These are phyloP conservation scores for Drosophila paramelanica DNA, from an alignment of 2,888 invertebrate species.

Conservation along the genomic window DNA sequence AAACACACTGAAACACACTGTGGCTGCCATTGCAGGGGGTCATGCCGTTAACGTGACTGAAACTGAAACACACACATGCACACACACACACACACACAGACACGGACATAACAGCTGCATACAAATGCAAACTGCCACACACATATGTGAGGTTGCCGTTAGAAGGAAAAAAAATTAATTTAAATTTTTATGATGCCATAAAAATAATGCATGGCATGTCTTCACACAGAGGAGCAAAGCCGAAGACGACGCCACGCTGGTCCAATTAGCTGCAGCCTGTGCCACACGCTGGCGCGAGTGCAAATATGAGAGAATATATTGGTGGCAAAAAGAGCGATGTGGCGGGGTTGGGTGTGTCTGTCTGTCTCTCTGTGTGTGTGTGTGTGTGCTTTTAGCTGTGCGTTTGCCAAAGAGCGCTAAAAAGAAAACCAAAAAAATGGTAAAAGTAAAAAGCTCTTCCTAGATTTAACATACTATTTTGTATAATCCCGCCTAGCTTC, in stretches of 20 bases:
- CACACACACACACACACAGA: conserved; percentile 4
- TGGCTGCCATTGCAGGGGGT: conserved; percentile 29
- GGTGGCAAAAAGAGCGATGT: neutral
- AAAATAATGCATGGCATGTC: conserved; percentile 71
- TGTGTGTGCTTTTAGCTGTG: neutral
- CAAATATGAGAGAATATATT: conserved; percentile 17
- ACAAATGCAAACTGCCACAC: conserved; percentile 33
- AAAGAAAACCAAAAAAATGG: too few relatives aligned
- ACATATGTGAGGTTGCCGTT: conserved; percentile 3
- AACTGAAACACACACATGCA: conserved; percentile 12
- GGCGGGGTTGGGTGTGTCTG: neutral
- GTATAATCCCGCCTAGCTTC: too few relatives aligned
- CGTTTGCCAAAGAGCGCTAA: neutral
- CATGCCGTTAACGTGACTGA: conserved; percentile 2
- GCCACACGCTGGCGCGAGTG: conserved; percentile 37
- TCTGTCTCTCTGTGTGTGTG: conserved; percentile 9
- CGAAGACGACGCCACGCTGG: conserved; percentile 56
- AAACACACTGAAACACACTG: conserved; percentile 54
- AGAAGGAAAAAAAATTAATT: conserved; percentile 68
- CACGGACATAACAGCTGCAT: conserved; percentile 52
- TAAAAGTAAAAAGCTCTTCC: too few relatives aligned
- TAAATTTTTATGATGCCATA: conserved; percentile 77
- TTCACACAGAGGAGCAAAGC: conserved; percentile 16
- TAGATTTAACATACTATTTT: too few relatives aligned
- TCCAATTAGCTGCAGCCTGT: conserved; percentile 66